phyloP scores from a whole-genome alignment of 2,797 vertebrate genomes.

The Harpagifer antarcticus region DNA sequence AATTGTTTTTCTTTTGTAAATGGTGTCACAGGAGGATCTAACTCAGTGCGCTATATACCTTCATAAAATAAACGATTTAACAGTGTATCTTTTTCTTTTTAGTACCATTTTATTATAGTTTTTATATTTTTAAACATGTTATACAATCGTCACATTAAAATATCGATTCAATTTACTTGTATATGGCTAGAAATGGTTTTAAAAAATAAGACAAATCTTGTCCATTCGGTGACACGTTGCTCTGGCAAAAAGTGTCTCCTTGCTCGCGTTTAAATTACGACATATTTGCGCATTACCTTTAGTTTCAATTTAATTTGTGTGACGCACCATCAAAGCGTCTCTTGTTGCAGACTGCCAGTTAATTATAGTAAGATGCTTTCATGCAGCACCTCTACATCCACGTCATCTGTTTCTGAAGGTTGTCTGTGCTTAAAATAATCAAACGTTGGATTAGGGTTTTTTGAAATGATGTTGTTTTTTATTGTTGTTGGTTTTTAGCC shows the following conservation, averaged over 20 bases:
- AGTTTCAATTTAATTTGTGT: not conserved
- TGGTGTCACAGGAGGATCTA: too few relatives aligned
- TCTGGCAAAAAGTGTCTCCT: too few relatives aligned
- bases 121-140: too few relatives aligned
- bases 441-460: not conserved
- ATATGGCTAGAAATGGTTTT: not conserved
- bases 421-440: not conserved
- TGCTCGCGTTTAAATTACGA: not conserved
- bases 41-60: not conserved
- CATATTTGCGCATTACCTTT: not conserved
- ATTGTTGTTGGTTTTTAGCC: too few relatives aligned
- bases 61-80: not conserved
- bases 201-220: not conserved
- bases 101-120: not conserved
- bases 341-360: constrained; percentile 12
- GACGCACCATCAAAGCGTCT: constrained; percentile 10
- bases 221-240: not conserved
- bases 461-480: not conserved
- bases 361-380: constrained; percentile 13
- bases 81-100: not conserved
- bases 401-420: constrained; percentile 7
- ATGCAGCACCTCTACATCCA: not conserved
- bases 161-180: not conserved
- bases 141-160: not conserved
- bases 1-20: not conserved